Base-by-base conservation (phyloP, 2,888 invertebrate species). In the Cheilosia soror region DNA sequence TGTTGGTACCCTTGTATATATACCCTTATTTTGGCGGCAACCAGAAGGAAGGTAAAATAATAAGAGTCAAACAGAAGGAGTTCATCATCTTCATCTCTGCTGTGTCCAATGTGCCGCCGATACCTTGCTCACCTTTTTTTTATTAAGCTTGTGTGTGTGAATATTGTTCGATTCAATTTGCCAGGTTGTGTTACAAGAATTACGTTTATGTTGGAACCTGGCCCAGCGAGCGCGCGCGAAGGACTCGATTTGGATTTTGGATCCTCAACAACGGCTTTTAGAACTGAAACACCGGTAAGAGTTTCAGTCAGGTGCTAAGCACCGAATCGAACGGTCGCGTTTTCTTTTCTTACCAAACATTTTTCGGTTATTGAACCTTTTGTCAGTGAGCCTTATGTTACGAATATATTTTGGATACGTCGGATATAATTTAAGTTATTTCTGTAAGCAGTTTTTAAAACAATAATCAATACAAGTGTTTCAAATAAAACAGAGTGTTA, bases 221-320 rank as follows among this genome's bases (percentile, higher is more conserved):
- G 71, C 65, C 60, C 86, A 73, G 15, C 40, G 33, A 80, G 33
- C 27, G 51, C 63, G 73, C 42, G 68, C 58, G 77, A 79, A 79
- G 62, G 90, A 88, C 88, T 89, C 88, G 88, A 37, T 37, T 37
- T 37, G 37, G 37, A 11, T 37, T 37, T 37, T 37, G 90, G 89
- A 89, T 90, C 90, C 89, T 90, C 90, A 90, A 90, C 88, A 78
- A 81, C 40, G 80, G 65, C 73, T 77, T 90, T 90, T 89, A 91
- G 90, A 90, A 91, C 88, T 87, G 88, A 88, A 89, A 88, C 88
- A 90, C 88, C 89, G 88, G 88, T 88, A 87, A 90, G 89, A 91
- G 90, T 91, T 91, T 92, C 92, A 92, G 92, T 93, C 92, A 92
- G 91, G 91, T 92, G 91, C 91, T 90, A 91, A 91, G 92, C 92